Evolutionary conservation across 2,797 vertebrate genomes (phyloP), one percentile per base, ranked within the genome.

Genomic region (Carduelis carduelis): DNA sequence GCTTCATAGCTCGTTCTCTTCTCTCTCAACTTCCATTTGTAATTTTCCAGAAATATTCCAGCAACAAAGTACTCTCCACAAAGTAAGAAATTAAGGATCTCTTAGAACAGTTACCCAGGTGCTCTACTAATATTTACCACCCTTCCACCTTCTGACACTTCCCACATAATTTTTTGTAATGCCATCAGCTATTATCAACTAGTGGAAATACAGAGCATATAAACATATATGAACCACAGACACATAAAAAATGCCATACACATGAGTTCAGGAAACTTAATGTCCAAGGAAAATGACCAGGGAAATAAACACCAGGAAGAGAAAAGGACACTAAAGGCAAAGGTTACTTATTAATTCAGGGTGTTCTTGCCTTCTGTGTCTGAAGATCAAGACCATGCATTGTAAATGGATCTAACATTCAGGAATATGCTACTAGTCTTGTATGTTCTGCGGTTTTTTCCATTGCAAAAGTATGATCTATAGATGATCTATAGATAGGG

Each of bases 11-110:
- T 70, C 0, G 0, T 30, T 66, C 21, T 55, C 50, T 56, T 47
- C 14, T 56, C 17, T 89, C 30, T 61, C 46, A 57, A 22, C 16
- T 85, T 68, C 46, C 16, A n/a, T 9, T 50, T 47, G 7, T 28
- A 84, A 70, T 74, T 66, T 76, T 60, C 77, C 41, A 90, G 34
- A 86, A 88, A 46, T 53, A 70, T 60, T 90, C 20, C 37, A 77
- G 43, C 22, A 83, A 56, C 26, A 32, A 88, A 86, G 9, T 39
- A 57, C 6, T 3, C 19, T 15, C 39, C 70, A 77, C 2, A 68
- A 32, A 78, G 8, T 8, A 76, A 41, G 37, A 81, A 27, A 55
- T 78, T 50, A 89, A 68, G 65, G 24, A 13, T 8, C 11, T 60
- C 65, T 78, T 79, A 4, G 1, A 87, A 37, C 23, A 77, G 17